Evolutionary conservation across 2,113 vertebrate species (phyloP), one percentile per base, ranked within the genome.

Genomic region (Microcebus jonahi): DNA sequence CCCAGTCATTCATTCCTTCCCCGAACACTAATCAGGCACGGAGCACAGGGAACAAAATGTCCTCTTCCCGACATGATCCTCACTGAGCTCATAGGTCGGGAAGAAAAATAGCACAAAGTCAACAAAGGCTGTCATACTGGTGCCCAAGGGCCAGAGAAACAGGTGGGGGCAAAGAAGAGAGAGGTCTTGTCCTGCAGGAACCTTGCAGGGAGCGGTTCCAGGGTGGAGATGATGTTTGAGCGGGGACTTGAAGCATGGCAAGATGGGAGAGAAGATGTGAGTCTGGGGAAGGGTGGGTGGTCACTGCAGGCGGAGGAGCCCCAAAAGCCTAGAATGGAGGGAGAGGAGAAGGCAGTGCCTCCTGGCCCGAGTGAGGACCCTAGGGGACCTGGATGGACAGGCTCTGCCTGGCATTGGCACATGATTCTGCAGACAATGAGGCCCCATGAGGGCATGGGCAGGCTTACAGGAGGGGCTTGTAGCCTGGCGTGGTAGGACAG

Each of bases 271-370:
- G 34, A n/a, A 45, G 10, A 5, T 14, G 10, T 70, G 39, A 25
- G 9, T 7, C 86, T 71, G 5, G 79, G 12, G 5, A 12, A 11
- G 5, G 0, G n/a, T 2, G 73, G 25, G 15, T 45, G 29, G 36
- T 25, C 93, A 12, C 31, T 48, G 7, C 34, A 6, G 86, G 29
- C 27, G 61, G 34, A 50, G 42, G 0, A 9, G 2, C 21, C 3
- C 1, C 1, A 12, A 90, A 36, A 48, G 36, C 25, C 45, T 57
- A 42, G 45, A 31, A 20, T 1, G 27, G 3, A 65, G 10, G 1
- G 36, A 1, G 1, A 3, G 36, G 8, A 29, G 5, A 6, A 1
- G 9, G 3, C 8, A 48, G 50, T 2, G 2, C 10, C 36, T 76
- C n/a, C 36, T 39, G 29, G 27, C 7, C 42, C 5, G n/a, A 20